Base-by-base conservation (phyloP, 2,113 vertebrate genomes). In the Phyllopteryx taeniolatus region DNA sequence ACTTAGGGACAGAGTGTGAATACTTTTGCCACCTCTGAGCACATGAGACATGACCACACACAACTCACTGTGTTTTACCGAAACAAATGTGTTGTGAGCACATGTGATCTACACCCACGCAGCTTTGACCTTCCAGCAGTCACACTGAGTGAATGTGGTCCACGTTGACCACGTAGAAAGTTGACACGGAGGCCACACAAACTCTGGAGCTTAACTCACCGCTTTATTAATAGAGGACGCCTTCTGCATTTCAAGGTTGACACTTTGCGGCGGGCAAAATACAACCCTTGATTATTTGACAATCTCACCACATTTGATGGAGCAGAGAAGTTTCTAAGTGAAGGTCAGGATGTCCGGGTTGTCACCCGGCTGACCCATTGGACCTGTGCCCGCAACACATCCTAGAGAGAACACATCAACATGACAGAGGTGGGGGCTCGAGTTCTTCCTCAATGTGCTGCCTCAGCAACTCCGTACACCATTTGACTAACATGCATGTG, bases 191-290 rank as follows among this genome's bases (percentile, higher is more conserved):
- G 61, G 74, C 76, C 73, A 43, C 73, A 31, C 75, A 83, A 79
- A 76, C 80, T 61, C 59, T 12, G 1, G 47, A 72, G 85, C 80
- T 91, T 88, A 86, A 75, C 80, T 90, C 87, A 84, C 44, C 62
- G 19, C 73, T 42, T 62, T 89, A 91, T 90, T 85, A 89, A 89
- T 87, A 89, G 85, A 80, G 51, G 46, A 42, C 61, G 71, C 70
- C 74, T 77, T 79, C 10, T 54, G 70, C 83, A 80, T 78, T 77
- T 81, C 53, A 67, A 53, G 68, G 78, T 72, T 73, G 78, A 71
- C 27, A 43, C 84, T 75, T 74, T 59, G 46, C 62, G 64, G 51
- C 71, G 31, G 73, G 68, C 67, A 70, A 65, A 63, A 46, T 42
- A 57, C 44, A 71, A 47, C 49, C 44, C 75, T 71, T 73, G 83